phyloP scores from a whole-genome alignment of 2,113 vertebrate species.

The Pollimyrus isidori region DNA sequence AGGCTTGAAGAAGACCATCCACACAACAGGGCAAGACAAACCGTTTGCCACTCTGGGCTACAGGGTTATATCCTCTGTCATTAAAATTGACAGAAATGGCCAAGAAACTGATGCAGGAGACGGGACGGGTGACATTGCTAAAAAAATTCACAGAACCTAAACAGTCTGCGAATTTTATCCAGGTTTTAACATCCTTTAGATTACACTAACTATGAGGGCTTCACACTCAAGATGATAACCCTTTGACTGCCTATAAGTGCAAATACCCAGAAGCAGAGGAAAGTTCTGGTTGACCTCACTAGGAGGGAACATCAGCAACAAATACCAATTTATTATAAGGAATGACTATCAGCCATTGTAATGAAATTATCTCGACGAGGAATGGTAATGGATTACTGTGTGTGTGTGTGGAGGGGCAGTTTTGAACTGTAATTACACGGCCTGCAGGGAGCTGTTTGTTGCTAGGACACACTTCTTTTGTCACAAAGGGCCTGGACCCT shows the following conservation, averaged over 20 bases:
- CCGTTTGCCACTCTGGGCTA: not conserved
- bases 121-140: not conserved
- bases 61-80: not conserved
- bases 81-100: not conserved
- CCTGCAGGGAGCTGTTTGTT: not conserved
- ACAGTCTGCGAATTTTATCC: not conserved
- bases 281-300: not conserved
- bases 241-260: not conserved
- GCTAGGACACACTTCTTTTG: not conserved
- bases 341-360: conserved; percentile 10
- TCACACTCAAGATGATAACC: not conserved
- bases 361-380: conserved; percentile 20
- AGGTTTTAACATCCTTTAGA: not conserved
- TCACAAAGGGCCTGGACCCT: not conserved
- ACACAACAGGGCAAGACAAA: not conserved
- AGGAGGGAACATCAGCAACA: not conserved
- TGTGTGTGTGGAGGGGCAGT: not conserved
- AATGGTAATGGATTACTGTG: conserved; percentile 17
- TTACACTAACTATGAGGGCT: not conserved
- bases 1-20: not conserved
- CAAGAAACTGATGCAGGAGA: not conserved
- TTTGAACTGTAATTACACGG: conserved; percentile 6
- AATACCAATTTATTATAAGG: conserved; percentile 9
- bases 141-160: not conserved
- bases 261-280: not conserved